Percentiles rank a stretch among this genome's conserved stretches.
These are phyloP conservation scores for Eupithecia dodoneata DNA, from an alignment of 2,888 invertebrate species.

Conservation along the genomic window DNA sequence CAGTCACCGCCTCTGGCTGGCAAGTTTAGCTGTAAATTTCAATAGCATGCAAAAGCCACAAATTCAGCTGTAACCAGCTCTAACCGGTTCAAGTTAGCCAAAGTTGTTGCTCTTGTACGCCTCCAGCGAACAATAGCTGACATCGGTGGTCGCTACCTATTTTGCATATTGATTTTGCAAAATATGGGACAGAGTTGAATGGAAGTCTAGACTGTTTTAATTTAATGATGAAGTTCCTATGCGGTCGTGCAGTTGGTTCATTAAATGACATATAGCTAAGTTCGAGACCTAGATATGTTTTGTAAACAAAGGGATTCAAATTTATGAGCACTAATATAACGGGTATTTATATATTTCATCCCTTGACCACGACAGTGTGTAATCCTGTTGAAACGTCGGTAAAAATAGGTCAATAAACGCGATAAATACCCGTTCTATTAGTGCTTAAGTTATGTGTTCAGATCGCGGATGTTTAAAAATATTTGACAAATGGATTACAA, in stretches of 20 bases:
- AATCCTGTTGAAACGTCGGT: too few relatives aligned
- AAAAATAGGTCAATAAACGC: too few relatives aligned
- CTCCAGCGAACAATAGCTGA: constrained; percentile 57
- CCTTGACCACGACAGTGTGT: too few relatives aligned
- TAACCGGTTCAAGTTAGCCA: constrained; percentile 68
- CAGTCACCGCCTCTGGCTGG: constrained; percentile 62
- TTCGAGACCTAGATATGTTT: neutral
- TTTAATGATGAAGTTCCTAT: constrained; percentile 3
- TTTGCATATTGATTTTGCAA: constrained; percentile 69
- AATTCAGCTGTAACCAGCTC: constrained; percentile 71
- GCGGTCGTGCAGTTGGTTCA: neutral
- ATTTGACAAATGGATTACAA: neutral
- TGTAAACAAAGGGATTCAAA: neutral
- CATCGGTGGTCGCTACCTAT: constrained; percentile 60
- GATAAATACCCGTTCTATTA: too few relatives aligned
- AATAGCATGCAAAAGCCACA: constrained; percentile 78
- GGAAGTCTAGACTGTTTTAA: constrained; percentile 28
- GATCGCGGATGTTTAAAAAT: too few relatives aligned
- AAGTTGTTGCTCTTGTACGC: constrained; percentile 61
- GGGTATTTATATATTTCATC: too few relatives aligned
- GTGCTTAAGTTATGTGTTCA: too few relatives aligned
- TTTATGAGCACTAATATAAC: too few relatives aligned
- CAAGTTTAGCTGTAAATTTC: constrained; percentile 79
- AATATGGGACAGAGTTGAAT: constrained; percentile 44
- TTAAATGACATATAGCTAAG: neutral